Conservation (phyloP, 2,797 vertebrate genomes). For the Chanos chanos region DNA sequence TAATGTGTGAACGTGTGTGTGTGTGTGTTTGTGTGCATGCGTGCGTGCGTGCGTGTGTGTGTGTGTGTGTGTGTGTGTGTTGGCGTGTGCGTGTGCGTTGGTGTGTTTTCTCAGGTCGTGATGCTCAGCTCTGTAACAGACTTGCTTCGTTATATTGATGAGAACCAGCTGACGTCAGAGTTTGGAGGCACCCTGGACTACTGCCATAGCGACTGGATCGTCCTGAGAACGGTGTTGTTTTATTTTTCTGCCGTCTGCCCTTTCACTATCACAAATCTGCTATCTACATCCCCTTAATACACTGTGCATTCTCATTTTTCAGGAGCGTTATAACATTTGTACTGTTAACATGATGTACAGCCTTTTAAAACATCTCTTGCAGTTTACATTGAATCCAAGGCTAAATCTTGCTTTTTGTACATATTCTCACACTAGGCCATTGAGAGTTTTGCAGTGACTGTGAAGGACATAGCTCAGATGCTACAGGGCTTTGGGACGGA, state of each 20-base stretch:
- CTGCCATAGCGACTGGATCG: conserved; percentile 93
- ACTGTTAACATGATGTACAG: too few relatives aligned
- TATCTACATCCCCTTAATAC: not conserved
- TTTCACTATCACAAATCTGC: conserved; percentile 20
- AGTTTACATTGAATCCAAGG: too few relatives aligned
- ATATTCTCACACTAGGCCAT: too few relatives aligned
- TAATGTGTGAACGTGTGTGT: not conserved
- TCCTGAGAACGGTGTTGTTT: conserved; percentile 84
- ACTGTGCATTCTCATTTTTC: too few relatives aligned
- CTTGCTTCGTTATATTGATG: conserved; percentile 90
- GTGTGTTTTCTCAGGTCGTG: conserved; percentile 78
- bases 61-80: conserved; percentile 10
- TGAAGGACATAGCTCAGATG: conserved; percentile 96
- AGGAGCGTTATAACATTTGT: too few relatives aligned
- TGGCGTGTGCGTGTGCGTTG: not conserved
- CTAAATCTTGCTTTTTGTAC: conserved; percentile 21
- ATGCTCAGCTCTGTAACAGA: conserved; percentile 98
- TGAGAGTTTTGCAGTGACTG: conserved; percentile 92
- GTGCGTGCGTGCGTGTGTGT: too few relatives aligned
- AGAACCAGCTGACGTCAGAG: conserved; percentile 92
- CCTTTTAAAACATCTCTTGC: too few relatives aligned
- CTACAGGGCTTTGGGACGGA: conserved; percentile 91
- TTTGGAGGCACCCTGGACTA: conserved; percentile 95
- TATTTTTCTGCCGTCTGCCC: too few relatives aligned
- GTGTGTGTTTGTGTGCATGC: not conserved